Evolutionary conservation across 2,797 vertebrate genomes (phyloP).

Genomic region (Sphaeramia orbicularis): DNA sequence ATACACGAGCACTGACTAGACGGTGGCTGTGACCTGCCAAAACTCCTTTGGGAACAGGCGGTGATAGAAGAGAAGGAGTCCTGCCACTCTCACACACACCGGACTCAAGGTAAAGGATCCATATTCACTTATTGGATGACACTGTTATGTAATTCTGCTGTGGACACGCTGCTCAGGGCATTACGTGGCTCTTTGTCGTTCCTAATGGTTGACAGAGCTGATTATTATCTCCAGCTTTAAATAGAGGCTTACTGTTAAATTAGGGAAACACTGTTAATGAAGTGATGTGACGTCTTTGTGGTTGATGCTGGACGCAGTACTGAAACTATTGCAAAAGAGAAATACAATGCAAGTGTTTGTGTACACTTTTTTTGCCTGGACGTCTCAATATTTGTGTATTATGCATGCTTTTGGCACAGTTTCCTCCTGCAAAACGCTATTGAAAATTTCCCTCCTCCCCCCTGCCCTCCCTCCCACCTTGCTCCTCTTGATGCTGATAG

Average conservation of each 20-base stretch:
- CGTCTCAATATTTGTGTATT: conserved; percentile 12
- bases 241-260: conserved; percentile 25
- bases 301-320: conserved; percentile 6
- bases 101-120: conserved; percentile 81
- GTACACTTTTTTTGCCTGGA: conserved; percentile 11
- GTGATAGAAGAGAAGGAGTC: conserved; percentile 50
- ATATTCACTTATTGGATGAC: conserved; percentile 70
- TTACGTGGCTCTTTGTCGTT: conserved; percentile 23
- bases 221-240: conserved; percentile 32
- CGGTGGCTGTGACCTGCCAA: conserved; percentile 53
- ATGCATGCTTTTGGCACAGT: conserved; percentile 31
- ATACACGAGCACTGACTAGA: conserved; percentile 48
- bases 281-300: conserved; percentile 17
- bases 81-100: conserved; percentile 57
- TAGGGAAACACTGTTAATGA: conserved; percentile 19
- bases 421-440: conserved; percentile 35
- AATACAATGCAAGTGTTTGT: neutral
- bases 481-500: conserved; percentile 22
- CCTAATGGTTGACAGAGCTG: conserved; percentile 15
- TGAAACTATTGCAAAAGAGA: conserved; percentile 20
- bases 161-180: conserved; percentile 35
- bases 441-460: conserved; percentile 19
- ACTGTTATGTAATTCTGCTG: conserved; percentile 64
- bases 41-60: conserved; percentile 49
- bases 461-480: conserved; percentile 18